Base-by-base conservation (phyloP, 2,797 vertebrate species). In the Peromyscus attwateri region DNA sequence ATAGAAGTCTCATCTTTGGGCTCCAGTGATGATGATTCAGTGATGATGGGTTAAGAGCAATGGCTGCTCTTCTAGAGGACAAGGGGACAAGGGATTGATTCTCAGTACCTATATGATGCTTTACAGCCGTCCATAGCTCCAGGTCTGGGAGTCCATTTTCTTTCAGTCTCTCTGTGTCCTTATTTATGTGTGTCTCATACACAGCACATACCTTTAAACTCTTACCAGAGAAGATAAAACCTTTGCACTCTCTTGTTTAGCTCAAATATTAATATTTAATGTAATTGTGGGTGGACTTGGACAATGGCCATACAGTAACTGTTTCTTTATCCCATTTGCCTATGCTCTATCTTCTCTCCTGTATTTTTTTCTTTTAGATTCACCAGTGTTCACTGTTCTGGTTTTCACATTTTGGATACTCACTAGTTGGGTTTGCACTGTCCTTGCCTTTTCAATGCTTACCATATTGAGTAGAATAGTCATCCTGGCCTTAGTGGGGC, bases 191-290 rank as follows among this genome's bases (percentile, higher is more conserved):
- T 90, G 25, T 89, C 40, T 43, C 52, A 34, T 31, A 57, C 0
- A 16, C 11, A 84, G n/a, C 60, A 82, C 52, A 25, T 68, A 57
- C 29, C 60, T 91, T 93, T 87, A 79, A 60, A 92, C 89, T 82
- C 37, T 92, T 9, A 1, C 62, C 34, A 73, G 9, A 85, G 73
- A 83, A 46, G 9, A 70, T 92, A 73, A 57, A 66, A 49, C 34
- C 46, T 94, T 94, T 93, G 68, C 49, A 9, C 85, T 88, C 64
- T 89, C n/a, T 1, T 79, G 23, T 87, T 91, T 77, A 66, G 31
- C 31, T 31, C 62, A 82, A 77, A 87, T 92, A 46, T 68, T 85
- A 49, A 82, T 60, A 57, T 14, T 76, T 62, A 87, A 76, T 77
- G 13, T 62, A 57, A 66, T 52, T 92, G 13, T 87, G 34, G 71